Conservation (phyloP, 2,113 vertebrate species). For the Gymnogyps californianus region DNA sequence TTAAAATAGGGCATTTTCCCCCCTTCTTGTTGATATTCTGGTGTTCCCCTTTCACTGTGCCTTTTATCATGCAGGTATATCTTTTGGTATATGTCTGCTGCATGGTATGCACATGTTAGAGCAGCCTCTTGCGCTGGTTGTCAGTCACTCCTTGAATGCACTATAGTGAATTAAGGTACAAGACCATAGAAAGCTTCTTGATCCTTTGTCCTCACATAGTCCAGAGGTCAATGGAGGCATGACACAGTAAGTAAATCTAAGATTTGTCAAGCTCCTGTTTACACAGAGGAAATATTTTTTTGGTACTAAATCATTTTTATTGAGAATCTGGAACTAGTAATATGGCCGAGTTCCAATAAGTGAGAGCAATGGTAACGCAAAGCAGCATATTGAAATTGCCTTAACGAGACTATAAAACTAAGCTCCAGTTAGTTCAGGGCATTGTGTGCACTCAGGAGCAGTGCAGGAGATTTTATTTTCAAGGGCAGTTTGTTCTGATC, state of each 20-base stretch:
- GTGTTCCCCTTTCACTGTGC: neutral
- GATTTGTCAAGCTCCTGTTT: neutral
- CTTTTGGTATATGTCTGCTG: neutral
- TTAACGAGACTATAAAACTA: neutral
- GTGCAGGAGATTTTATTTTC: neutral
- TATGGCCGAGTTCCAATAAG: neutral
- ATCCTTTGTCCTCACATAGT: neutral
- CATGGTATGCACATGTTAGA: fast-evolving
- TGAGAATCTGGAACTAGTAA: neutral
- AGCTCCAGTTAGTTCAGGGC: neutral
- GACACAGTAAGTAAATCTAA: neutral
- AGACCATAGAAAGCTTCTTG: neutral
- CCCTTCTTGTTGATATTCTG: neutral
- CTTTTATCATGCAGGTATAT: no score
- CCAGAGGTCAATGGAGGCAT: neutral
- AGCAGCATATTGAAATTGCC: neutral
- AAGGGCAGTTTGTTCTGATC: neutral
- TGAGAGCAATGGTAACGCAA: neutral
- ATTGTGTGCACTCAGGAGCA: neutral
- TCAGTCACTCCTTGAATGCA: neutral
- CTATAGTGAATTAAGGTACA: neutral
- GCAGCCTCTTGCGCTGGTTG: neutral
- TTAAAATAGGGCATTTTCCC: fast-evolving
- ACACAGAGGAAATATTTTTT: neutral
- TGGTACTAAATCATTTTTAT: neutral